Conservation (phyloP, 92 coral and sea anemone genomes). For the Siderastrea radians region DNA sequence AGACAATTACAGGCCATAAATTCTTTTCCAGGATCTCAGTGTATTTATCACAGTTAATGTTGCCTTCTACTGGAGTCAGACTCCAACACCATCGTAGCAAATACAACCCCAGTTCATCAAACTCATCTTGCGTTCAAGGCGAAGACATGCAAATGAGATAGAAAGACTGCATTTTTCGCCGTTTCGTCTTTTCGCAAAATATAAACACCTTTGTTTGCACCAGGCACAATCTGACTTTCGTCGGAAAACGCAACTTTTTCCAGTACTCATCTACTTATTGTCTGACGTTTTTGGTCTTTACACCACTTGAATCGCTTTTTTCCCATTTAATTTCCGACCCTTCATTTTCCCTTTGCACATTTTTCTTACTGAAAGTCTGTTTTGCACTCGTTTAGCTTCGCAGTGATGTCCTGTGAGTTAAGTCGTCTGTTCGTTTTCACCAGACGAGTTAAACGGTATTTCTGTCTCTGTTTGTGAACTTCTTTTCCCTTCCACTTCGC, state of each 20-base stretch:
- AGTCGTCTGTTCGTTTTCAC: too few species aligned
- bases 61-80: not conserved
- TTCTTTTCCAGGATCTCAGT: not conserved
- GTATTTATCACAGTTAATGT: not conserved
- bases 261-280: not conserved
- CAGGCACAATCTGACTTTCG: not conserved
- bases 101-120: not conserved
- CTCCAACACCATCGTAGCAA: not conserved
- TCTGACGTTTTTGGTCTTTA: not conserved
- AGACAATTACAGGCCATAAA: not conserved
- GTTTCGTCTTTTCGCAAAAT: not conserved
- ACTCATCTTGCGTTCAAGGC: too few species aligned
- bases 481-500: conserved; percentile 12
- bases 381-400: not conserved
- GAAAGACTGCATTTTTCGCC: too few species aligned
- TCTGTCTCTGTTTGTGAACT: not conserved
- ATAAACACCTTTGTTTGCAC: not conserved
- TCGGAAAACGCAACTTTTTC: not conserved
- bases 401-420: not conserved
- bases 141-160: too few species aligned
- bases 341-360: not conserved
- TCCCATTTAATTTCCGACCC: not conserved
- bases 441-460: not conserved
- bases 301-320: too few species aligned
- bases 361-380: not conserved